Evolutionary conservation across 1,140 invertebrate genomes (phyloP).

Genomic region (Lepeophtheirus salmonis): DNA sequence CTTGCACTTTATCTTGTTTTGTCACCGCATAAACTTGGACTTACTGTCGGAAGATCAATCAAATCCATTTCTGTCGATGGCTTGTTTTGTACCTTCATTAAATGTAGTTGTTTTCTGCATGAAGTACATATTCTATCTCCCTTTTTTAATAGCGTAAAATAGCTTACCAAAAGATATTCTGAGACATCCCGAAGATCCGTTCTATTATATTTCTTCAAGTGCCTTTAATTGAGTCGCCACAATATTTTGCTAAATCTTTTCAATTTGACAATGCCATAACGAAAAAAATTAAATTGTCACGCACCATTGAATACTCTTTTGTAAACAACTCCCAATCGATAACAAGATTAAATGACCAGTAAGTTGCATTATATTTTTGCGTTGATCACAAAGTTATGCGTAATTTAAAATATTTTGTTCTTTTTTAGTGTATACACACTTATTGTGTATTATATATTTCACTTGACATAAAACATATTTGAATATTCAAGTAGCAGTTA

Average conservation of each 20-base stretch:
- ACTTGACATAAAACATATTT: neutral
- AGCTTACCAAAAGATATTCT: neutral
- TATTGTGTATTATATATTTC: neutral
- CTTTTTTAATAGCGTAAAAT: neutral
- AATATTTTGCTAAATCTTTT: neutral
- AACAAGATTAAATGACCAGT: neutral
- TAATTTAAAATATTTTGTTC: too few relatives aligned
- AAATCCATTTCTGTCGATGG: neutral
- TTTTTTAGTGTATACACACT: neutral
- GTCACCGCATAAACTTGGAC: neutral
- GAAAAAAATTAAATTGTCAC: neutral
- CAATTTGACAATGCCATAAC: neutral
- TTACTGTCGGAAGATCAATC: neutral
- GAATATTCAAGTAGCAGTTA: neutral
- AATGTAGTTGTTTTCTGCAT: neutral
- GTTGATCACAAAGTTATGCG: neutral
- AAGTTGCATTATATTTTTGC: neutral
- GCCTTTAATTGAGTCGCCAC: neutral
- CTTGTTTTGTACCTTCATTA: neutral
- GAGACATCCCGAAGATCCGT: neutral
- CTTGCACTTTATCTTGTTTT: neutral
- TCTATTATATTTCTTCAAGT: neutral
- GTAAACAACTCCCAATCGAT: neutral
- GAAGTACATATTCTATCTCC: neutral
- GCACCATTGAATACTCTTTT: too few relatives aligned